Conservation (phyloP, 1,140 invertebrate genomes). For the Octopus bimaculoides region DNA sequence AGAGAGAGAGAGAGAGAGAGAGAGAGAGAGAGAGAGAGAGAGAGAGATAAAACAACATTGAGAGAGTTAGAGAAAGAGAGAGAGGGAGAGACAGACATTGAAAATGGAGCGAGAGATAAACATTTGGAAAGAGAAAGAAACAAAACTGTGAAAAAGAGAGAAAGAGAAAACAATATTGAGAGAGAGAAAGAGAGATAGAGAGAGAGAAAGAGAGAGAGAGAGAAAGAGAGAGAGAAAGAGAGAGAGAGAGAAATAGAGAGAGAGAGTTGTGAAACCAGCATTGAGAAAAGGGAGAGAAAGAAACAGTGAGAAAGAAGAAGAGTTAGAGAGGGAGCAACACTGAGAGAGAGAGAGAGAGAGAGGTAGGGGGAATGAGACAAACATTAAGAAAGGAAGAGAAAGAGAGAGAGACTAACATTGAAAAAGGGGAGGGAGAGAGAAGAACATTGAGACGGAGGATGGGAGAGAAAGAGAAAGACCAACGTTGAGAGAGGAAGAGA, state of each 20-base stretch:
- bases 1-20: conserved; percentile 4
- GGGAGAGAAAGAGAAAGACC: background rate
- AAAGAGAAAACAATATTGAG: background rate
- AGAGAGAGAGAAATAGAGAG: background rate
- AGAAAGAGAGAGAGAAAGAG: background rate
- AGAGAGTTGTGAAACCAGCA: background rate
- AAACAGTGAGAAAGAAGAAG: background rate
- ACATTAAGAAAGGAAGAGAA: background rate
- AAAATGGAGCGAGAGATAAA: background rate
- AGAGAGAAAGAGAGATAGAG: background rate
- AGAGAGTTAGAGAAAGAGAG: background rate
- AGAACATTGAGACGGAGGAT: background rate
- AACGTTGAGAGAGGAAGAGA: background rate
- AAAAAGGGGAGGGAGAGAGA: background rate
- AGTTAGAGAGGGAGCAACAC: background rate
- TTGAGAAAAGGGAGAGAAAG: background rate
- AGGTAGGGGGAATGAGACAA: background rate
- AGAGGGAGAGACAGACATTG: background rate
- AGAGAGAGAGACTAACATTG: background rate
- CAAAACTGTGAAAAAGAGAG: background rate
- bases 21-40: background rate
- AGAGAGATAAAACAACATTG: background rate
- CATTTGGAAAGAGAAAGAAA: background rate
- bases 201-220: background rate
- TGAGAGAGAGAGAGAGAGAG: background rate